A percentile compares a stretch with the other conserved stretches of the same genome.
These are phyloP conservation scores for Dioctria rufipes DNA, from an alignment of 2,888 invertebrate genomes.

Conservation along the genomic window DNA sequence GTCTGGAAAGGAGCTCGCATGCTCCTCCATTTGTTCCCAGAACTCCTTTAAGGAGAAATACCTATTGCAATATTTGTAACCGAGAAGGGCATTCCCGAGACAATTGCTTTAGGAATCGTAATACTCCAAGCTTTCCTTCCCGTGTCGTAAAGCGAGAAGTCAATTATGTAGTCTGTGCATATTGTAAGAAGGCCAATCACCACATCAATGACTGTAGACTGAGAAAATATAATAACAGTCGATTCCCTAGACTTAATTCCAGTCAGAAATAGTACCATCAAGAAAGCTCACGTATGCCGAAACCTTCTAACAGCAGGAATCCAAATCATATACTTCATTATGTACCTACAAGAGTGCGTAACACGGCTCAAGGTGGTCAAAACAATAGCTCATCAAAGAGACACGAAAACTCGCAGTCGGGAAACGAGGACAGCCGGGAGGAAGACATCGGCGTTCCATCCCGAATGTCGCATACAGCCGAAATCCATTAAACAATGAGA, in stretches of 20 bases:
- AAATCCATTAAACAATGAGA: too few species aligned
- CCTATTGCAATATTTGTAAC: not conserved
- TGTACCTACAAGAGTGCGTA: too few species aligned
- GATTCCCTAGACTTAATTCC: not conserved
- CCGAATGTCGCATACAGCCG: too few species aligned
- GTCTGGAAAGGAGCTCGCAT: not conserved
- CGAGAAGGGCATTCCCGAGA: not conserved
- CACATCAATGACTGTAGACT: not conserved
- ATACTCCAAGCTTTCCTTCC: not conserved
- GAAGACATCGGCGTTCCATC: too few species aligned
- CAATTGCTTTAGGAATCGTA: not conserved
- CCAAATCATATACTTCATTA: not conserved
- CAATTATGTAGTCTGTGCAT: not conserved
- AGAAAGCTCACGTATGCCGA: not conserved
- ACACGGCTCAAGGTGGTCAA: too few species aligned
- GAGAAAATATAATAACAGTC: not conserved
- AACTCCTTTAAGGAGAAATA: not conserved
- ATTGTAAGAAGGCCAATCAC: not conserved
- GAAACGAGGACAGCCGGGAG: too few species aligned
- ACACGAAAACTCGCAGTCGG: too few species aligned
- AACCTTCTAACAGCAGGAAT: not conserved
- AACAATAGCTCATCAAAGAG: too few species aligned
- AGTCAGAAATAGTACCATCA: not conserved
- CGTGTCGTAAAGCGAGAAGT: not conserved
- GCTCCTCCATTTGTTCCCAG: not conserved